Evolutionary conservation across 2,113 vertebrate species (phyloP).

Genomic region (Tor tambroides): DNA sequence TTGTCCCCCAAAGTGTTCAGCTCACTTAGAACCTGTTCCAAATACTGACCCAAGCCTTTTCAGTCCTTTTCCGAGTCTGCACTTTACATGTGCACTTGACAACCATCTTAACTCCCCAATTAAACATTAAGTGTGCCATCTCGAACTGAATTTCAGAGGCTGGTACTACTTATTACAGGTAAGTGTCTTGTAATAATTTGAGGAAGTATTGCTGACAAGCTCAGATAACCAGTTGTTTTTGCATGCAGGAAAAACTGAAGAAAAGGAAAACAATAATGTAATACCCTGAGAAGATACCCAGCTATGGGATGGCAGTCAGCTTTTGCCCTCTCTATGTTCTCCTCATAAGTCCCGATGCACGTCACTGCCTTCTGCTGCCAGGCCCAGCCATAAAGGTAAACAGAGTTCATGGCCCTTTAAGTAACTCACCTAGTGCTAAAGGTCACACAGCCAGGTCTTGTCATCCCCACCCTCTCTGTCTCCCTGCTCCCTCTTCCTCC

Average conservation of each 20-base stretch:
- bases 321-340: conserved; percentile 68
- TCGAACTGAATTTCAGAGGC: background rate
- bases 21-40: background rate
- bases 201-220: background rate
- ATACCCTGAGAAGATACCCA: conserved; percentile 39
- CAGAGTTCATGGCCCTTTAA: conserved; percentile 73
- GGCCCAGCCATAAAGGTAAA: conserved; percentile 72
- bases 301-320: conserved; percentile 55
- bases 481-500: conserved; percentile 60
- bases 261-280: background rate
- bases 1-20: background rate
- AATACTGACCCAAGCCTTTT: background rate
- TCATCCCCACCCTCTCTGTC: conserved; percentile 67
- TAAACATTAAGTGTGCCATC: background rate
- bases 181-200: conserved; percentile 4
- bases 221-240: background rate
- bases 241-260: background rate
- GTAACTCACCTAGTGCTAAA: conserved; percentile 73
- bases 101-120: background rate
- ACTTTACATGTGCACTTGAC: background rate
- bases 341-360: conserved; percentile 64
- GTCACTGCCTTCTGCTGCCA: conserved; percentile 66
- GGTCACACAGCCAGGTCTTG: conserved; percentile 79
- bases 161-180: background rate
- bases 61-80: background rate